These are phyloP conservation scores for Corvus hawaiiensis DNA, from an alignment of 2,113 vertebrate genomes.

Conservation along the genomic window DNA sequence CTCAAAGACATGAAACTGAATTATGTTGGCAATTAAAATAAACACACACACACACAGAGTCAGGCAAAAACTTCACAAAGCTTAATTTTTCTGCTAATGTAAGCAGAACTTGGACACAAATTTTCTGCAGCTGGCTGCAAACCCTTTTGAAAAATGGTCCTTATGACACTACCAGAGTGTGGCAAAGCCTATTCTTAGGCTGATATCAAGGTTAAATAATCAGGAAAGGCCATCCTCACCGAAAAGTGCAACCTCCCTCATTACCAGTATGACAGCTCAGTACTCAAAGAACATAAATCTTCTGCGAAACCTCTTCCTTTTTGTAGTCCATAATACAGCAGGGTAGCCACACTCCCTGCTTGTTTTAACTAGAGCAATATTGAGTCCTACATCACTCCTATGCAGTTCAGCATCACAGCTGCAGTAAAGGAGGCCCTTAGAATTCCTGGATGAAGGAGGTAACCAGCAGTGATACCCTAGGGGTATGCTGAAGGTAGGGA, in stretches of 20 bases:
- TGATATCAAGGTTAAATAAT: not conserved
- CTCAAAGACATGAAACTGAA: not conserved
- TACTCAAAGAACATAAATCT: not conserved
- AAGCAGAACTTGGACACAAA: not conserved
- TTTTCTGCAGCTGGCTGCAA: not conserved
- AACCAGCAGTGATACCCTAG: not conserved
- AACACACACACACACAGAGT: not conserved
- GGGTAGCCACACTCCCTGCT: not conserved
- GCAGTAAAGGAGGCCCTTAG: not conserved
- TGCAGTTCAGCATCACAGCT: not conserved
- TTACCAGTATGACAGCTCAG: not conserved
- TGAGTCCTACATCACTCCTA: not conserved
- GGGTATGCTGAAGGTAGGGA: not conserved
- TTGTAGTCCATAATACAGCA: accelerated
- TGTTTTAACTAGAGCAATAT: not conserved
- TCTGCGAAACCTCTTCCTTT: not conserved
- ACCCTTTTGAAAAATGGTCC: not conserved
- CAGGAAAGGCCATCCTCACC: not conserved
- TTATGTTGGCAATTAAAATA: not conserved
- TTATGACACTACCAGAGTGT: not conserved
- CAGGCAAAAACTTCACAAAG: not conserved
- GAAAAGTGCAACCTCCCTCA: not conserved
- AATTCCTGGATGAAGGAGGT: not conserved
- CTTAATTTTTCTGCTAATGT: not conserved
- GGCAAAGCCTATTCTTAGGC: not conserved